Conservation (phyloP, 1,140 invertebrate species). For the Drosophila punjabiensis region DNA sequence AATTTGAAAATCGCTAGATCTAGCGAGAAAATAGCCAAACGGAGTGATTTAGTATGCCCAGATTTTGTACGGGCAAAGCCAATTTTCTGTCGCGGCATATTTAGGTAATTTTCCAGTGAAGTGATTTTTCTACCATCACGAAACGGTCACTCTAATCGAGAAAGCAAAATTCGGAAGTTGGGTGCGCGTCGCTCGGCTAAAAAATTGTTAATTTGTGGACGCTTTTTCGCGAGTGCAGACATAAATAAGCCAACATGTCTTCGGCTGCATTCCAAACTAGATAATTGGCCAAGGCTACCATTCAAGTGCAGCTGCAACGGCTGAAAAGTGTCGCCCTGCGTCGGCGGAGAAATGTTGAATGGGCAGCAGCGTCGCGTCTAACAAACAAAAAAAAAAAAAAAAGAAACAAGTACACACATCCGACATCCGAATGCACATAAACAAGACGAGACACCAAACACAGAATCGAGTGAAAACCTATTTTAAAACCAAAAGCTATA, state of each 20-base stretch:
- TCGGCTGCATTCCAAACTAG: conserved; percentile 22
- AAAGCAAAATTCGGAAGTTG: conserved; percentile 43
- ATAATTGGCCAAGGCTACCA: conserved; percentile 5
- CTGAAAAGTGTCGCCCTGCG: conserved; percentile 28
- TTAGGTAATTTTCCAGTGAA: no score
- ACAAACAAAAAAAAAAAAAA: conserved; percentile 47
- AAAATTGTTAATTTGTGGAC: conserved; percentile 45
- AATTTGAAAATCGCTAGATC: no score
- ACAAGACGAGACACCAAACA: conserved; percentile 49
- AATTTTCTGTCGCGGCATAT: no score
- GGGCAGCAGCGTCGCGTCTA: conserved; percentile 59
- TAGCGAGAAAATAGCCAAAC: no score
- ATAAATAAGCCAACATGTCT: conserved; percentile 36
- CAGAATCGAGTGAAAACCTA: conserved; percentile 62
- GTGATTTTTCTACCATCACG: background rate
- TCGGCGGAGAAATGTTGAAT: conserved; percentile 51
- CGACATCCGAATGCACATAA: conserved; percentile 36
- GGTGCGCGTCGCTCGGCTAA: conserved; percentile 47
- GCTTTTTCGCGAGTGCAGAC: conserved; percentile 63
- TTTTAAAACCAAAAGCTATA: conserved; percentile 46
- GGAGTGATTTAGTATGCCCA: no score
- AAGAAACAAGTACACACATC: conserved; percentile 42
- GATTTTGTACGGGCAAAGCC: no score
- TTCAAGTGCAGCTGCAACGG: conserved; percentile 12
- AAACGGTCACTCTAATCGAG: conserved; percentile 41